A percentile compares a stretch with the other conserved stretches of the same genome.
phyloP scores from a whole-genome alignment of 2,888 invertebrate species.

The Trachelus tabidus region DNA sequence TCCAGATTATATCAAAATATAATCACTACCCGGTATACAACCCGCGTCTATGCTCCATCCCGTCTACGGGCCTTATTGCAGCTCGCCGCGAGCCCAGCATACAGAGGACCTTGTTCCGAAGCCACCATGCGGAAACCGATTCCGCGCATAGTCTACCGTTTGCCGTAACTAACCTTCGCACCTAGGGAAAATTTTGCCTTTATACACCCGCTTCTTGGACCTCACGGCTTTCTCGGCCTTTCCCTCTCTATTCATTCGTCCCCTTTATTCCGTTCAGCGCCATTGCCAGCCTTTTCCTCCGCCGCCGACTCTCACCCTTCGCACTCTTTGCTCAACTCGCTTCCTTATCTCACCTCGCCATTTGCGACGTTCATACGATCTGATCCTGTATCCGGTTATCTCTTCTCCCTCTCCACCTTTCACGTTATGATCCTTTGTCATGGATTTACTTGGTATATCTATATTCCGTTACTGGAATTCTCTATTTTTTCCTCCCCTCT shows the following conservation, averaged over 20 bases:
- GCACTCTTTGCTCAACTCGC: neutral
- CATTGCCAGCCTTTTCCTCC: neutral
- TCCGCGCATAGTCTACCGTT: slow-evolving; percentile 2
- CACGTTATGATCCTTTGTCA: neutral
- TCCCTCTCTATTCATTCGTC: neutral
- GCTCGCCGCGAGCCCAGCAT: neutral
- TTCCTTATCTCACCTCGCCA: neutral
- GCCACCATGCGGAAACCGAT: slow-evolving; percentile 46
- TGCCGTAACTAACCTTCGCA: slow-evolving; percentile 44
- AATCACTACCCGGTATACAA: slow-evolving; percentile 34
- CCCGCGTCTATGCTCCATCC: neutral
- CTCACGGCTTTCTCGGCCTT: slow-evolving; percentile 16
- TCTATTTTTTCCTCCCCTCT: neutral
- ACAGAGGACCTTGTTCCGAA: slow-evolving; percentile 37
- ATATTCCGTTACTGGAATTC: neutral
- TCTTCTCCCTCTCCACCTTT: neutral
- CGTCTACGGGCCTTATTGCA: slow-evolving; percentile 2
- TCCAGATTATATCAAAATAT: slow-evolving; percentile 50
- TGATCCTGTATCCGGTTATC: neutral
- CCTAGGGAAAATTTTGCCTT: slow-evolving; percentile 39
- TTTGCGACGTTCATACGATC: neutral
- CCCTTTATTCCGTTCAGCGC: slow-evolving; percentile 3
- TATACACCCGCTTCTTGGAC: slow-evolving; percentile 37
- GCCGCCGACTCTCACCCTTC: too few relatives aligned
- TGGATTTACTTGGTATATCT: neutral